Conservation (phyloP, 2,113 vertebrate genomes). For the Cyprinodon tularosa region DNA sequence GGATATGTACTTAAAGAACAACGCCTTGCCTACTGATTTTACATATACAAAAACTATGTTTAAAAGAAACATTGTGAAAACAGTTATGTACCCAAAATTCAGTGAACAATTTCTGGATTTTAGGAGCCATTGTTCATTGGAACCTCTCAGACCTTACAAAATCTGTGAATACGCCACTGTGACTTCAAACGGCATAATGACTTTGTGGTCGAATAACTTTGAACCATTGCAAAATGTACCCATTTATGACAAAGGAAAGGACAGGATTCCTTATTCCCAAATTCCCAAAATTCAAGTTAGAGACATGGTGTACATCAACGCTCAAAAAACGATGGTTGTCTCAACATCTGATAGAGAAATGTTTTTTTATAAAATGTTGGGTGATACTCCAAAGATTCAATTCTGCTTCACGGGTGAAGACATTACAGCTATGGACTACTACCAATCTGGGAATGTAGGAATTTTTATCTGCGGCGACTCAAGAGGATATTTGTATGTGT, state of each 20-base stretch:
- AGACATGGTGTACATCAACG: neutral
- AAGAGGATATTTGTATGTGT: neutral
- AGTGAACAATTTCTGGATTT: too few relatives aligned
- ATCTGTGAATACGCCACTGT: too few relatives aligned
- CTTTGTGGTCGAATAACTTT: neutral
- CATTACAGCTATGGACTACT: neutral
- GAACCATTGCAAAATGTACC: neutral
- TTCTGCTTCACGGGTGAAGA: neutral
- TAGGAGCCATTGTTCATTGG: too few relatives aligned
- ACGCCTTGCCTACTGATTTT: neutral
- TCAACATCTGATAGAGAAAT: neutral
- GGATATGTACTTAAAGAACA: neutral
- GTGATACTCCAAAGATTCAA: neutral
- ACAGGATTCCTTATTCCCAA: too few relatives aligned
- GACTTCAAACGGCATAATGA: too few relatives aligned
- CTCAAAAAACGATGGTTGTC: neutral
- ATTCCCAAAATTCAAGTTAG: neutral
- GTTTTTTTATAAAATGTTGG: neutral
- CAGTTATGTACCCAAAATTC: too few relatives aligned
- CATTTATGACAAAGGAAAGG: neutral
- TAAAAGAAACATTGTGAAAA: too few relatives aligned
- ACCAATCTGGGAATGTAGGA: neutral
- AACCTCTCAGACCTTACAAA: too few relatives aligned
- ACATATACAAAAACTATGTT: neutral
- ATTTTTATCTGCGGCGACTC: conserved; percentile 3